Base-by-base conservation (phyloP, 2,113 vertebrate genomes). In the Vidua macroura region DNA sequence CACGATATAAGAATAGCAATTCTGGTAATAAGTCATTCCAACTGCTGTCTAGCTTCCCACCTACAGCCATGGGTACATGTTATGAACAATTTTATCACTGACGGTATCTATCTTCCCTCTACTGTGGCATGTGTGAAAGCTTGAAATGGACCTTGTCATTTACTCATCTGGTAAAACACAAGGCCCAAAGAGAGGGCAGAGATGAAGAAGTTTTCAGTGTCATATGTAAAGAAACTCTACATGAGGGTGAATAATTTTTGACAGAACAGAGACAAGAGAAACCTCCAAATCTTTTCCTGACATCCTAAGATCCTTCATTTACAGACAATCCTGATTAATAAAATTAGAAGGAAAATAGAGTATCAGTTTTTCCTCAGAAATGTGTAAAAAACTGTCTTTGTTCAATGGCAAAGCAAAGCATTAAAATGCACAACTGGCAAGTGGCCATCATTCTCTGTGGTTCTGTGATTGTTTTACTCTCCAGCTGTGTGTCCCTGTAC, bases 351-450 rank as follows among this genome's bases (percentile, higher is more conserved):
- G 10, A 90, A 94, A 93, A 80, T 1, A 85, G 51, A 86, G 74
- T 67, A 69, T 7, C 35, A 91, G 35, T 49, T 88, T 86, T 75
- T 64, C 43, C 51, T 94, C 28, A 75, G 48, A 93, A 80, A 86
- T 55, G 46, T 89, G 70, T 73, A 80, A 88, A 86, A 90, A 94
- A 60, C 30, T 66, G 24, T 41, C 48, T 82, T 85, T 48, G 39
- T 59, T 83, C 67, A 90, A 16, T 52, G 52, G 70, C 64, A 59
- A 95, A 77, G 68, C 1, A 0, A 37, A 92, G 41, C 39, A 93
- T 53, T 90, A 86, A 90, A 96, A 96, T 39, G 76, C 25, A 30
- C 68, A 92, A 81, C 52, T 86, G 88, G 88, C 64, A 92, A 81
- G 44, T 35, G 70, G 83, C 88, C 19, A 12, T 75, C 56, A 33